Percentiles rank a stretch among this genome's conserved stretches.
Conservation (phyloP, 2,888 invertebrate genomes). For the Noctua janthina region DNA sequence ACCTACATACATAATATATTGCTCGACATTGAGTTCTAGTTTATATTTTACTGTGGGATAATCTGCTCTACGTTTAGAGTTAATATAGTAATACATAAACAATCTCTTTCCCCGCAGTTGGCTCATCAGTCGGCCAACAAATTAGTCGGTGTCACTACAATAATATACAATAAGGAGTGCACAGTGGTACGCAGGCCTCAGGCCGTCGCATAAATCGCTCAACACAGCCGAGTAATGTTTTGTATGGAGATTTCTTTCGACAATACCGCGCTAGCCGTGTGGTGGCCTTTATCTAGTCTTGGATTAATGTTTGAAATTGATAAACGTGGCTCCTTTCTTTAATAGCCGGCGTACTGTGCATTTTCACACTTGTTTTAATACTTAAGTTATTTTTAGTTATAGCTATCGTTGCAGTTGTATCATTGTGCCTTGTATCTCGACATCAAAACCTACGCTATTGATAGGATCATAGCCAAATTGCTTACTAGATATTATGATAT, state of each 20-base stretch:
- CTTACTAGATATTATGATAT: conserved; percentile 83
- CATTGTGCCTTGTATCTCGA: conserved; percentile 54
- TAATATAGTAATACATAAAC: conserved; percentile 85
- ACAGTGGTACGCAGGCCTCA: conserved; percentile 80
- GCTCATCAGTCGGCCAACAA: conserved; percentile 89
- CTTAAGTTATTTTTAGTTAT: conserved; percentile 27
- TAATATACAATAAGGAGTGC: conserved; percentile 89
- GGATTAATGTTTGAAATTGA: conserved; percentile 88
- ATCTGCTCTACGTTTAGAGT: conserved; percentile 73
- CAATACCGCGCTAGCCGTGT: conserved; percentile 82
- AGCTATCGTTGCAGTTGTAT: conserved; percentile 47
- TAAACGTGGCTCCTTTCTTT: conserved; percentile 77
- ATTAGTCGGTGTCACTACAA: conserved; percentile 90
- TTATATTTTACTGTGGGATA: conserved; percentile 64
- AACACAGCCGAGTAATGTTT: conserved; percentile 88
- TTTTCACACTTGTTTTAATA: conserved; percentile 55
- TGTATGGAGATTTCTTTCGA: conserved; percentile 91
- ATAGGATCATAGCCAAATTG: conserved; percentile 76
- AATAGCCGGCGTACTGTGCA: conserved; percentile 60
- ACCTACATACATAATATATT: conserved; percentile 35
- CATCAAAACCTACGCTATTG: conserved; percentile 69
- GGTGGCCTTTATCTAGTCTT: conserved; percentile 88
- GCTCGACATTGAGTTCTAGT: conserved; percentile 50
- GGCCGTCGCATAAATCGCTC: conserved; percentile 89
- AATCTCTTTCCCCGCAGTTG: conserved; percentile 85